Evolutionary conservation across 1,140 invertebrate species (phyloP).

Genomic region (Panulirus ornatus): DNA sequence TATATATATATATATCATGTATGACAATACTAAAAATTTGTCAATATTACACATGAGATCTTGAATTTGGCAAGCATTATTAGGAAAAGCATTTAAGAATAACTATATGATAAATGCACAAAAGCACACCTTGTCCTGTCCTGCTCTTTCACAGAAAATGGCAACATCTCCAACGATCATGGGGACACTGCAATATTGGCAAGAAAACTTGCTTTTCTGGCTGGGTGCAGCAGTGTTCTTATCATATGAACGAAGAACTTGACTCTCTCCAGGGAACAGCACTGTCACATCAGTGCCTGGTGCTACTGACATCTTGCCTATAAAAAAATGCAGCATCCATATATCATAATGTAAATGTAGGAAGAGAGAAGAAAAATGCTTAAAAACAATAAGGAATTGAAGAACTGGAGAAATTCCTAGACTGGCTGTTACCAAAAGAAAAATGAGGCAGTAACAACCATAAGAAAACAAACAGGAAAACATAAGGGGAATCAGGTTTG

Average conservation of each 20-base stretch:
- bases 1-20: not conserved
- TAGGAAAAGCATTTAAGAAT: not conserved
- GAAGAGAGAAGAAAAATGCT: not conserved
- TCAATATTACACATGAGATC: not conserved
- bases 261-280: conserved; percentile 71
- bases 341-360: too few species aligned
- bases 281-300: conserved; percentile 61
- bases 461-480: not conserved
- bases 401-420: not conserved
- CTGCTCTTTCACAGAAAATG: conserved; percentile 89
- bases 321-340: not conserved
- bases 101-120: too few species aligned
- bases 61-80: not conserved
- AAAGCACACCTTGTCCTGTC: conserved; percentile 79
- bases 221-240: not conserved
- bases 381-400: not conserved
- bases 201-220: conserved; percentile 66
- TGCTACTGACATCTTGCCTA: conserved; percentile 29
- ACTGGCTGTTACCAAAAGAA: not conserved
- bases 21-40: not conserved
- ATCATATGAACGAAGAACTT: conserved; percentile 12
- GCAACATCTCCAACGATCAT: conserved; percentile 85
- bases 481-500: too few species aligned
- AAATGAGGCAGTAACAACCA: not conserved
- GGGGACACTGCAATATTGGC: conserved; percentile 72